Base-by-base conservation (phyloP, 2,888 invertebrate genomes). In the Diarsia mendica region DNA sequence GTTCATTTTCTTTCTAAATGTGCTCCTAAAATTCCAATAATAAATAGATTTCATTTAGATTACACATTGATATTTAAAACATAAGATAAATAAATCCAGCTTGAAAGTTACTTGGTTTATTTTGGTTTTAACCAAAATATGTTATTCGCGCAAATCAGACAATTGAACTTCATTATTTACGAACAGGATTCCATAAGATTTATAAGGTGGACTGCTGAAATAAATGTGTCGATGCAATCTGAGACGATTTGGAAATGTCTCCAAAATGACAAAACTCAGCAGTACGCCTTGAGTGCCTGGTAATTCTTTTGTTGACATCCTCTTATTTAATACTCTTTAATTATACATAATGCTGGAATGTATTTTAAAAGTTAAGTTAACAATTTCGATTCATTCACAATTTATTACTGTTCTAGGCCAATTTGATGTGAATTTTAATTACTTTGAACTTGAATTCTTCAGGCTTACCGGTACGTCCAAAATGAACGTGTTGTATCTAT, bases 401-500 rank as follows among this genome's bases (percentile, higher is more conserved):
- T 70, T 67, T 5, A 66, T 66, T 61, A 51, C 23, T n/a, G 13
- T 55, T 67, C 58, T 23, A 28, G 53, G 61, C 15, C 49, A 15
- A n/a, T n/a, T 44, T 44, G n/a, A 63, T 13, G 15, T 44, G 15
- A 28, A n/a, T 60, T 60, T 18, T 55, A 44, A 63, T n/a, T 23
- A 72, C 4, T 72, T 60, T 71, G 28, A 60, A 44, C 15, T 48
- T 63, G 15, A n/a, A 51, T 65, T 67, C 53, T 11, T 20, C 44
- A 64, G 23, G 48, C 75, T 83, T 75, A 85, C 71, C 76, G 67
- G 64, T 65, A 72, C 48, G 28, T 49, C n/a, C 39, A 72, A 53
- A 11, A 49, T 67, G 18, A n/a, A 44, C 58, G n/a, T 55, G 11
- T 63, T 55, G 18, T 72, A 65, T 63, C 15, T 44, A 46, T 44